Evolutionary conservation across 2,113 vertebrate genomes (phyloP).

Genomic region (Rhombomys opimus): DNA sequence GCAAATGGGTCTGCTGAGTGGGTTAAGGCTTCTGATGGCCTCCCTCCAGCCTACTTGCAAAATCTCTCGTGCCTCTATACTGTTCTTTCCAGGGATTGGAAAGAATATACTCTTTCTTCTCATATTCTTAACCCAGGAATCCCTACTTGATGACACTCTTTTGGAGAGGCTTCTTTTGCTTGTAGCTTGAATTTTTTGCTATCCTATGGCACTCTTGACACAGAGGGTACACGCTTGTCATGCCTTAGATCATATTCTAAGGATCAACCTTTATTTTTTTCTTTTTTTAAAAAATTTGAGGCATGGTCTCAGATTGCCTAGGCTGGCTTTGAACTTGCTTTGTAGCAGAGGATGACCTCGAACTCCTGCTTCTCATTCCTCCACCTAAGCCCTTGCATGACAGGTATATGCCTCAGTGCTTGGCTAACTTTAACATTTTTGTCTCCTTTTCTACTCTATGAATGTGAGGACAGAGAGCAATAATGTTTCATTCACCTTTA

Average conservation of each 20-base stretch:
- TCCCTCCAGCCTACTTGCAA: background rate
- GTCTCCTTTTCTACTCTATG: conserved; percentile 18
- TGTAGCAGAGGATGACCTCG: background rate
- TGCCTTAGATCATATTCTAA: background rate
- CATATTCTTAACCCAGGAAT: background rate
- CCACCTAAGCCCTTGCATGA: background rate
- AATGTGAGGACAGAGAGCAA: background rate
- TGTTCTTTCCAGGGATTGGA: background rate
- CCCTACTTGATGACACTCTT: background rate
- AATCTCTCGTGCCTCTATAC: background rate
- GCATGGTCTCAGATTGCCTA: background rate
- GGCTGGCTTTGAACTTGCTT: background rate
- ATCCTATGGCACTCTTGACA: background rate
- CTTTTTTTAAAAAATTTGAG: background rate
- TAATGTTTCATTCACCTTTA: conserved; percentile 49
- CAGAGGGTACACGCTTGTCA: background rate
- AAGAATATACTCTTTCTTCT: background rate
- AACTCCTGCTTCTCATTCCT: background rate
- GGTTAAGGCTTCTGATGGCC: background rate
- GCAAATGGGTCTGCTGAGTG: background rate
- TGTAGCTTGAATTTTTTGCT: background rate
- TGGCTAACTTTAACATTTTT: conserved; percentile 34
- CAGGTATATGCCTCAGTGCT: background rate
- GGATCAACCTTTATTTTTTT: background rate
- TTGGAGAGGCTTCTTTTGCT: background rate